These are phyloP conservation scores for Pristionchus japonicus DNA, from an alignment of 2,888 invertebrate genomes.

Conservation along the genomic window DNA sequence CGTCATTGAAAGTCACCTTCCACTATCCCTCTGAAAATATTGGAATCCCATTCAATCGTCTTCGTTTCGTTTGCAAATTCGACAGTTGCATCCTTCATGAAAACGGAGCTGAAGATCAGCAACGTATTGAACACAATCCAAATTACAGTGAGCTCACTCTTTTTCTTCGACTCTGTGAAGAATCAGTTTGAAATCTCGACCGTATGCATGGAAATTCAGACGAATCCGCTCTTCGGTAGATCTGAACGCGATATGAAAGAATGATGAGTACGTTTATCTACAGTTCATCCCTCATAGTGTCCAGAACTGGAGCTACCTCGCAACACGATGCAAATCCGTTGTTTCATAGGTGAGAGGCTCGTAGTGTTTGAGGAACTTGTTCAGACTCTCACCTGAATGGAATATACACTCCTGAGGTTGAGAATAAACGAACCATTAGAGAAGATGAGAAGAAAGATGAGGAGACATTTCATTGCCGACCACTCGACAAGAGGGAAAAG, in stretches of 20 bases:
- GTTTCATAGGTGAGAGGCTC: not conserved
- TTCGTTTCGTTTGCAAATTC: not conserved
- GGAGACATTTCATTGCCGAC: not conserved
- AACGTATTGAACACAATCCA: not conserved
- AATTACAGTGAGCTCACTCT: not conserved
- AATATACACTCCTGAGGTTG: not conserved
- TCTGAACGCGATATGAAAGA: not conserved
- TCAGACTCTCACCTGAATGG: not conserved
- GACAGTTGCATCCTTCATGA: not conserved
- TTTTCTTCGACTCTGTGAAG: not conserved
- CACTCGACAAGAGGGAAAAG: not conserved
- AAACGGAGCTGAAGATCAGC: not conserved
- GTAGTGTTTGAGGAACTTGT: slow-evolving; percentile 12
- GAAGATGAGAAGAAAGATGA: not conserved
- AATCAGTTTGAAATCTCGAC: not conserved
- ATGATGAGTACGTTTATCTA: not conserved
- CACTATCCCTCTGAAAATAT: not conserved
- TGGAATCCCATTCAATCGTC: not conserved
- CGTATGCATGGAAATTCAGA: not conserved
- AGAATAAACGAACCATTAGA: not conserved
- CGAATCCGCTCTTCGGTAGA: not conserved
- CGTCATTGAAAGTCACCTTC: too few relatives aligned
- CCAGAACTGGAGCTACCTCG: too few relatives aligned
- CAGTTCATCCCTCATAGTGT: too few relatives aligned
- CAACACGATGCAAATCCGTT: not conserved